phyloP scores from a whole-genome alignment of 1,140 invertebrate species.

The Hermetia illucens region DNA sequence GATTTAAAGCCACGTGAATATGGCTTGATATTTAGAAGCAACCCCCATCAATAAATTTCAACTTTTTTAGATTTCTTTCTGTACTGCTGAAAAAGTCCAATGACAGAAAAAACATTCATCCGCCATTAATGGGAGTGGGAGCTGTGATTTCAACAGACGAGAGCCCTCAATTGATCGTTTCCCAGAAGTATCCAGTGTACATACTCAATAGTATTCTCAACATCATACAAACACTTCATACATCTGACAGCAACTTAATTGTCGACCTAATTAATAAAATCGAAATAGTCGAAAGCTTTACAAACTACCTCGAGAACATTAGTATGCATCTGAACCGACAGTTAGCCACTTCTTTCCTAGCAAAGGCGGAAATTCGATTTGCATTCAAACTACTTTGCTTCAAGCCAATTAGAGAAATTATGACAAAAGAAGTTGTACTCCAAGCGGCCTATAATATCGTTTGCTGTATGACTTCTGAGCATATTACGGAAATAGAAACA shows the following conservation, averaged over 20 bases:
- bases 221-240: constrained; percentile 11
- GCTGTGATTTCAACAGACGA: constrained; percentile 18
- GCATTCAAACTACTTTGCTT: constrained; percentile 19
- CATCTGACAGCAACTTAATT: constrained; percentile 9
- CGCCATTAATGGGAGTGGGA: constrained; percentile 23
- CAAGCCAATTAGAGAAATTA: constrained; percentile 15
- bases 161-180: constrained; percentile 21
- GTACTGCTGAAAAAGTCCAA: constrained; percentile 15
- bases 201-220: constrained; percentile 19
- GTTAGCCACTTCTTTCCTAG: constrained; percentile 22
- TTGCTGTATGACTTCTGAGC: constrained; percentile 15
- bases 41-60: too few species aligned
- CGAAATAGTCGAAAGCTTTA: constrained; percentile 14
- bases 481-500: constrained; percentile 19
- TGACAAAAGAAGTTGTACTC: constrained; percentile 14
- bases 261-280: constrained; percentile 14
- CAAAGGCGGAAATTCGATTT: constrained; percentile 20
- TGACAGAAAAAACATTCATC: constrained; percentile 19
- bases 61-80: constrained; percentile 14
- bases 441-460: constrained; percentile 23
- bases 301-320: constrained; percentile 13
- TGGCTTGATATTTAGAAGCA: too few species aligned
- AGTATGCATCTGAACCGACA: constrained; percentile 13
- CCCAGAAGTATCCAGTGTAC: constrained; percentile 21
- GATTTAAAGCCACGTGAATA: too few species aligned